These are phyloP conservation scores for Epirrhoe tristata DNA, from an alignment of 2,888 invertebrate genomes.

Conservation along the genomic window DNA sequence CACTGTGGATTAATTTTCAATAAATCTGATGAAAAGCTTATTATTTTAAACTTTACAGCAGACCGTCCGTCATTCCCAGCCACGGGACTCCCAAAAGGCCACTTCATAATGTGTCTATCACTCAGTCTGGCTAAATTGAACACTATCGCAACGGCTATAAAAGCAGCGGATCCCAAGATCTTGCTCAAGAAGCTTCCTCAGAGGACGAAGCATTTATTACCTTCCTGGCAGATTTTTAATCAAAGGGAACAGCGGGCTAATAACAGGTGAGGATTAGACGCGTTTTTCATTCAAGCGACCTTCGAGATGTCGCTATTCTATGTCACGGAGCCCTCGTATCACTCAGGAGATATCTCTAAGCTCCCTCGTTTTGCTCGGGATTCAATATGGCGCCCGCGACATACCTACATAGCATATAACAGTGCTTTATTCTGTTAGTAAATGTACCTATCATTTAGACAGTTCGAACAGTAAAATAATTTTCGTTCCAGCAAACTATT, in stretches of 20 bases:
- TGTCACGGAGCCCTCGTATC: no score
- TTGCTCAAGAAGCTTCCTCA: slow-evolving; percentile 50
- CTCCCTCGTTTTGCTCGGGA: no score
- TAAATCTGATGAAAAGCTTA: background rate
- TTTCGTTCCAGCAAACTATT: slow-evolving; percentile 43
- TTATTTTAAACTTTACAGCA: slow-evolving; percentile 42
- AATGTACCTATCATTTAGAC: no score
- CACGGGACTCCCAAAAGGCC: slow-evolving; percentile 56
- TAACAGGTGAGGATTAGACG: background rate
- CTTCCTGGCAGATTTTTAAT: slow-evolving; percentile 37
- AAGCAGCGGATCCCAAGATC: slow-evolving; percentile 47
- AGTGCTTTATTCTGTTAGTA: no score
- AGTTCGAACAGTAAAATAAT: background rate
- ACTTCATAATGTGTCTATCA: slow-evolving; percentile 61
- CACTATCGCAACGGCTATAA: slow-evolving; percentile 48
- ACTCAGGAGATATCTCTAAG: no score
- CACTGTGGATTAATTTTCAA: background rate
- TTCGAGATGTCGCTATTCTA: background rate
- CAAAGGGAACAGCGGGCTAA: background rate
- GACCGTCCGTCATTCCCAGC: slow-evolving; percentile 52
- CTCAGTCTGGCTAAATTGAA: slow-evolving; percentile 57
- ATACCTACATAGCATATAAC: no score
- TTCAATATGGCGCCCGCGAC: no score
- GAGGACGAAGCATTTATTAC: slow-evolving; percentile 37
- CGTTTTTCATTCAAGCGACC: no score